Evolutionary conservation across 2,797 vertebrate genomes (phyloP).

Genomic region (Takifugu rubripes): DNA sequence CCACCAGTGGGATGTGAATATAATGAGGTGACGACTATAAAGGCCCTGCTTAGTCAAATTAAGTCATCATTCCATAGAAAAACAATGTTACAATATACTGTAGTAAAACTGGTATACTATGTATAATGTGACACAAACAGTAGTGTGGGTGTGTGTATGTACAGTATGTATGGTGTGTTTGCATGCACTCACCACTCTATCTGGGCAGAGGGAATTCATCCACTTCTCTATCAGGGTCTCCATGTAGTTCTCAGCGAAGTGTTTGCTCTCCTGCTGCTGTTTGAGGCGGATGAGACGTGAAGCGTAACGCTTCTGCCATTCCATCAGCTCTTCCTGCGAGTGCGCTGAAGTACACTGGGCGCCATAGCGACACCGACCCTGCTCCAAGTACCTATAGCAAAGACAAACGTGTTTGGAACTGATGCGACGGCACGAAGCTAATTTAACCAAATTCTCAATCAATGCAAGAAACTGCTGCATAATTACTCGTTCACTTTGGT

Average conservation of each 20-base stretch:
- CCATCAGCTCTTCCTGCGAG: slow-evolving; percentile 96
- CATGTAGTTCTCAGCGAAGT: slow-evolving; percentile 96
- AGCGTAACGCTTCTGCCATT: slow-evolving; percentile 98
- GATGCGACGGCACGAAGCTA: too few species aligned
- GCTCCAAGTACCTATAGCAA: slow-evolving; percentile 88
- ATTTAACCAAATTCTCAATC: too few species aligned
- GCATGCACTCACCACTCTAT: slow-evolving; percentile 88
- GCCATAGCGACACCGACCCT: slow-evolving; percentile 95
- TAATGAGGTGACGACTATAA: too few species aligned
- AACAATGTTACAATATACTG: too few species aligned
- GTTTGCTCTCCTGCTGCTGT: slow-evolving; percentile 95
- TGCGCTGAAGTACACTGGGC: slow-evolving; percentile 98
- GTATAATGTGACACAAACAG: neutral
- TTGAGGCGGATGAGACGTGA: slow-evolving; percentile 93
- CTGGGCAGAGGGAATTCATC: slow-evolving; percentile 98
- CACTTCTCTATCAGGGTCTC: slow-evolving; percentile 99
- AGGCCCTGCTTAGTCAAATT: too few species aligned
- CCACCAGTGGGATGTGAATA: too few species aligned
- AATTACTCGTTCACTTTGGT: too few species aligned
- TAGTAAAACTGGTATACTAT: neutral
- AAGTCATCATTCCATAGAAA: too few species aligned
- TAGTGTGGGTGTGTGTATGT: neutral
- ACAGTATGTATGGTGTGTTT: neutral
- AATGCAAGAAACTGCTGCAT: too few species aligned
- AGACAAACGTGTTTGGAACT: slow-evolving; percentile 5